A percentile compares a stretch with the other conserved stretches of the same genome.
Conservation (phyloP, 2,888 invertebrate genomes). For the Melolontha melolontha region DNA sequence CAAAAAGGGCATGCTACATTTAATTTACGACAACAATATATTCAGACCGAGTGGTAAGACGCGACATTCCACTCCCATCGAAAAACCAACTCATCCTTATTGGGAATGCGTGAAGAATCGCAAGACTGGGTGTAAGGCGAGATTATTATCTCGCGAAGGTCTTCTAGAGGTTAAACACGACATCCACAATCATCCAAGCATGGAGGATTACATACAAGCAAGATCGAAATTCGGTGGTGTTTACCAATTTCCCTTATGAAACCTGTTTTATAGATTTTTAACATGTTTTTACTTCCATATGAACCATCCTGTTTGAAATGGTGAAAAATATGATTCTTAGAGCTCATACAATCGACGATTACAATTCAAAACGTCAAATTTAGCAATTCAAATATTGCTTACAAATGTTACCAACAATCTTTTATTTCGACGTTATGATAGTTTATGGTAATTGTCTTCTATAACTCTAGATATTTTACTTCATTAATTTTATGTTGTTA, state of each 20-base stretch:
- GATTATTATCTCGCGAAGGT: constrained; percentile 44
- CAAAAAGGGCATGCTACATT: constrained; percentile 47
- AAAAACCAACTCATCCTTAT: constrained; percentile 40
- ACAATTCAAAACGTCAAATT: no score
- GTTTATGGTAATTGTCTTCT: no score
- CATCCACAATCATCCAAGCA: constrained; percentile 44
- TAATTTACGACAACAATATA: constrained; percentile 46
- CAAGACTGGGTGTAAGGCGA: constrained; percentile 46
- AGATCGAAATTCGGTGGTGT: constrained; percentile 41
- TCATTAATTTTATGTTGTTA: no score
- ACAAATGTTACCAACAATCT: no score
- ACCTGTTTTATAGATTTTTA: background rate
- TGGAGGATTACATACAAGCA: constrained; percentile 43
- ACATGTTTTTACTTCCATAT: background rate
- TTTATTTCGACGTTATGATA: no score
- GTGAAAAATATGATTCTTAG: no score
- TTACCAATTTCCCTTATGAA: constrained; percentile 37
- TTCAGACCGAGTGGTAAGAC: constrained; percentile 47
- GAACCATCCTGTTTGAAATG: background rate
- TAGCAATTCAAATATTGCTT: no score
- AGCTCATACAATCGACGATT: no score
- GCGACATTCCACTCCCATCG: constrained; percentile 32
- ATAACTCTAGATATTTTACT: no score
- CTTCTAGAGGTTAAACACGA: constrained; percentile 42
- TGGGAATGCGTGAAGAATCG: constrained; percentile 49